Evolutionary conservation across 1,140 invertebrate species (phyloP).

Genomic region (Pachyrhynchus sulphureomaculatus): DNA sequence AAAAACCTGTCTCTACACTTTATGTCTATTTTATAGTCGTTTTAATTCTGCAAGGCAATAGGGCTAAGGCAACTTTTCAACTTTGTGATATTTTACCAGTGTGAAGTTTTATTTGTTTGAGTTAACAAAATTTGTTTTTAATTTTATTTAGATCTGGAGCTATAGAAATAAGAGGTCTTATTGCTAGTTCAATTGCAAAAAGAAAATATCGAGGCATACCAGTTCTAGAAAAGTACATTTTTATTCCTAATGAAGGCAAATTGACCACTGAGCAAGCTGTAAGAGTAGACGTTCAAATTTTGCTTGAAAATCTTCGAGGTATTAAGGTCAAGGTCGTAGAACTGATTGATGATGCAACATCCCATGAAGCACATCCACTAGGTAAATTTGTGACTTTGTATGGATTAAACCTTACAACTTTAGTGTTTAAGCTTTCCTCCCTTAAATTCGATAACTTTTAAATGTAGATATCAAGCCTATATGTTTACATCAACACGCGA

Average conservation of each 20-base stretch:
- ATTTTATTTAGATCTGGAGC: constrained; percentile 71
- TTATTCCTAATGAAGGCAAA: constrained; percentile 63
- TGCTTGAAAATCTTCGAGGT: constrained; percentile 26
- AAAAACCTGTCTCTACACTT: too few species aligned
- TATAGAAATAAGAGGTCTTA: constrained; percentile 79
- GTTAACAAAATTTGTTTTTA: too few species aligned
- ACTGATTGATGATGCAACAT: constrained; percentile 43
- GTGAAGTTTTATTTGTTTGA: too few species aligned
- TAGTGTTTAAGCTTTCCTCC: too few species aligned
- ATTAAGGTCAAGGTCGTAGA: constrained; percentile 18
- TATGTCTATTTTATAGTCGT: too few species aligned
- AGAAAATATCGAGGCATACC: constrained; percentile 63
- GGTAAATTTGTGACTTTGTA: constrained; percentile 55
- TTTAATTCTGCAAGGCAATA: too few species aligned
- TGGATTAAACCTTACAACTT: too few species aligned
- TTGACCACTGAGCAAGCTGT: constrained; percentile 25
- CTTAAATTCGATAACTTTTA: too few species aligned
- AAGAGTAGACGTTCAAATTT: constrained; percentile 30
- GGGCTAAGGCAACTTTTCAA: too few species aligned
- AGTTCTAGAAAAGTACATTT: constrained; percentile 71
- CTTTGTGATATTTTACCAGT: too few species aligned
- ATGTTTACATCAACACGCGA: too few species aligned
- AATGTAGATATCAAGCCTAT: too few species aligned
- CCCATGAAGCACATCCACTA: constrained; percentile 53
- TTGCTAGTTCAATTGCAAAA: constrained; percentile 73